Percentiles rank a stretch among this genome's conserved stretches.
phyloP scores from a whole-genome alignment of 2,888 invertebrate species.

The Tuberolachnus salignus region DNA sequence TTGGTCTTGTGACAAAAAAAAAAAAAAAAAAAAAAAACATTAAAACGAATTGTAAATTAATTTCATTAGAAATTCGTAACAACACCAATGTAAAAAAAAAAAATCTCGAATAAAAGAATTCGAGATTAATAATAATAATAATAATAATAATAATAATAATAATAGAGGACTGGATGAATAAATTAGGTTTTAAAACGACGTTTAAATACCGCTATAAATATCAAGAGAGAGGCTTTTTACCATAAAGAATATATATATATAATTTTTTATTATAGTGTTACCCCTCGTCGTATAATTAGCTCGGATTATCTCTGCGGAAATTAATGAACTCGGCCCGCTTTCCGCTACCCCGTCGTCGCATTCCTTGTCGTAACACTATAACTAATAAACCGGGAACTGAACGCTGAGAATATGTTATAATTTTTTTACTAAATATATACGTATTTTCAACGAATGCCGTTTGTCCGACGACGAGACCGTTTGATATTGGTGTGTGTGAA shows the following conservation, averaged over 20 bases:
- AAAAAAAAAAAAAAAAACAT: background rate
- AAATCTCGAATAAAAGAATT: conserved; percentile 29
- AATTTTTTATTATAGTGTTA: conserved; percentile 44
- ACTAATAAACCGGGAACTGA: background rate
- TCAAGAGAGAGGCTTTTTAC: conserved; percentile 51
- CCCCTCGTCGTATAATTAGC: conserved; percentile 53
- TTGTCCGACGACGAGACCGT: background rate
- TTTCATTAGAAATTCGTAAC: conserved; percentile 50
- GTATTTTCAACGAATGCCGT: conserved; percentile 11
- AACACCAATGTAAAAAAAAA: conserved; percentile 29
- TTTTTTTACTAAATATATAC: conserved; percentile 38
- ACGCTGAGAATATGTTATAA: background rate
- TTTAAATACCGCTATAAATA: conserved; percentile 55
- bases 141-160: conserved; percentile 33
- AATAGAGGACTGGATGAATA: conserved; percentile 39
- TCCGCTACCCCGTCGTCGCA: background rate
- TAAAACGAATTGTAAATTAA: conserved; percentile 34
- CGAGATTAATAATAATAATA: conserved; percentile 44
- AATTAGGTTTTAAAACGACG: conserved; percentile 54
- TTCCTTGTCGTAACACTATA: background rate
- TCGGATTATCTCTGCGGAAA: conserved; percentile 51
- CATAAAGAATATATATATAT: conserved; percentile 32
- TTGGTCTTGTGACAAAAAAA: background rate
- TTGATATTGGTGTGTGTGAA: background rate
- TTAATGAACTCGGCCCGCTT: conserved; percentile 39